Evolutionary conservation across 2,113 vertebrate species (phyloP), one percentile per base, ranked within the genome.

Genomic region (Corythornis vintsioides): DNA sequence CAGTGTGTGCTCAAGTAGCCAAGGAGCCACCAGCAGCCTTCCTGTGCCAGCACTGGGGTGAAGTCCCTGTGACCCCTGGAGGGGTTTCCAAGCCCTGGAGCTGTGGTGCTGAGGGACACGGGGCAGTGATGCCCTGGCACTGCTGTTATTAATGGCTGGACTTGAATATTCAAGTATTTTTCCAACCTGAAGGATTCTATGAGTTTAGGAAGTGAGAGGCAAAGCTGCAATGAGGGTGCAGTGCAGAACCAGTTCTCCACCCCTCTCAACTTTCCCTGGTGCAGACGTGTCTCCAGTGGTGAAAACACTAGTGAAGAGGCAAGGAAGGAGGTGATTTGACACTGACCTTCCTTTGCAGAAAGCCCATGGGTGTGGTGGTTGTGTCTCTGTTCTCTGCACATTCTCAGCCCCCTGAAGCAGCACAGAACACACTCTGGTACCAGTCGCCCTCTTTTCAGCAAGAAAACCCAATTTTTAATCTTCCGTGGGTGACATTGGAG

Each of bases 361-460:
- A 35, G 16, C 15, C n/a, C 5, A 13, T 3, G 16, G 31, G 40
- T n/a, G 4, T 0, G 2, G 16, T 7, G 45, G 45, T 33, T 24
- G 20, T 5, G 15, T 31, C 57, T 22, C 21, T 75, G n/a, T 21
- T 69, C 19, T 11, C 33, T 24, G 33, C 10, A 0, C 25, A 5
- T 45, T 52, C 4, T 11, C 52, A 59, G 19, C 31, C 11, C 25
- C 63, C 53, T 5, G 3, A 42, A 13, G 3, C 15, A 38, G 0
- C 11, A 2, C 29, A 43, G 13, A 13, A 5, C 26, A 0, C 2
- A 0, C 3, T 9, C 13, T 55, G 81, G 1, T 5, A 11, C 31
- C 38, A 6, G 0, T 3, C 18, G 21, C 10, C 42, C 31, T 43
- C 29, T 83, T 48, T 9, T 3, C 17, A 40, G 48, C 3, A 72